Conservation (phyloP, 2,797 vertebrate genomes). For the Chlorospingus flavigularis region DNA sequence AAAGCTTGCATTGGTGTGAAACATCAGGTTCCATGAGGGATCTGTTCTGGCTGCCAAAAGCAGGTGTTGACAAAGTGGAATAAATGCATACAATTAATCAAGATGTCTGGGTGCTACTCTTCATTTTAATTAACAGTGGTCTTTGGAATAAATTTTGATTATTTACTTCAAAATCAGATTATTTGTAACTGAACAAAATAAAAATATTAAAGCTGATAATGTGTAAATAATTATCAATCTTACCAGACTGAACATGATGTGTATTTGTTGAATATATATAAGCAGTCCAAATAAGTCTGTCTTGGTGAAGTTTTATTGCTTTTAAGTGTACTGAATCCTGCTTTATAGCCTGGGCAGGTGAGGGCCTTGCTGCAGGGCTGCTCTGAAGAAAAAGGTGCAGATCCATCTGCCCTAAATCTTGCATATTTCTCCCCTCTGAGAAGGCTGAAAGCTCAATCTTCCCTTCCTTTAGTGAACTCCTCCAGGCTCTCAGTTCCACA, state of each 20-base stretch:
- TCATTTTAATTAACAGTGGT: not conserved
- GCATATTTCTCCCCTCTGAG: not conserved
- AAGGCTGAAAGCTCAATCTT: not conserved
- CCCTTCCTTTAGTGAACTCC: not conserved
- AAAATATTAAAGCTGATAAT: not conserved
- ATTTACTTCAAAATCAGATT: not conserved
- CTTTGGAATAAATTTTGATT: not conserved
- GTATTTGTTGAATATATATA: not conserved
- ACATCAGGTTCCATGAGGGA: not conserved
- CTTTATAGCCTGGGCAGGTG: not conserved
- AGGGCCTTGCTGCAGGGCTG: not conserved
- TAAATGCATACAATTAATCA: constrained; percentile 5
- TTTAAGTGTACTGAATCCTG: not conserved
- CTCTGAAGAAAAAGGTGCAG: not conserved
- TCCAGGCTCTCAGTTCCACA: not conserved
- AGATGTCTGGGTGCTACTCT: not conserved
- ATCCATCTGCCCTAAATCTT: not conserved
- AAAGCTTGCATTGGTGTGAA: not conserved
- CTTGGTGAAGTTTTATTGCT: not conserved
- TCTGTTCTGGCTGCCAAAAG: not conserved
- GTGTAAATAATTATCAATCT: not conserved
- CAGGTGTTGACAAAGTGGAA: not conserved
- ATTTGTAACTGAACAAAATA: not conserved
- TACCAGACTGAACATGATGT: not conserved
- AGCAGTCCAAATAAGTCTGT: not conserved